Conservation (phyloP, 2,797 vertebrate genomes). For the Chiroxiphia lanceolata region DNA sequence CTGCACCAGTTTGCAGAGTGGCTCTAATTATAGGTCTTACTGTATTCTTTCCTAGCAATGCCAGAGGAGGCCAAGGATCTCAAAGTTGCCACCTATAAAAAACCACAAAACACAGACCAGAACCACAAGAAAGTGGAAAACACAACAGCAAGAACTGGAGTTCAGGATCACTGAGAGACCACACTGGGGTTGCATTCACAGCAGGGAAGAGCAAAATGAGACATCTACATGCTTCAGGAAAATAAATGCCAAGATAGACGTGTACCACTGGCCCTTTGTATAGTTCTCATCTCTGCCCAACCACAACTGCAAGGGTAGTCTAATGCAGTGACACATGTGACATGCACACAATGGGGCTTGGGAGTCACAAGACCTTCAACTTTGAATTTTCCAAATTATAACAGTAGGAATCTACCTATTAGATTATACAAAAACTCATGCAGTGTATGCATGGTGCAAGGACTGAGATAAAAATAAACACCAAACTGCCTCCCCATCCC, state of each 20-base stretch:
- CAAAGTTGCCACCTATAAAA: not conserved
- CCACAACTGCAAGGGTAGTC: not conserved
- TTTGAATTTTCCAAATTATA: not conserved
- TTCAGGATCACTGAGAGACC: not conserved
- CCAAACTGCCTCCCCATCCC: too few species aligned
- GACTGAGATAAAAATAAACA: not conserved
- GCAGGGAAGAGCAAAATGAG: not conserved
- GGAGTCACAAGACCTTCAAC: not conserved
- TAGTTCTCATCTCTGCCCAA: not conserved
- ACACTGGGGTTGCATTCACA: accelerated
- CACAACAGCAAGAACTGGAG: not conserved
- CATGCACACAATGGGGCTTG: not conserved
- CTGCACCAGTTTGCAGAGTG: not conserved
- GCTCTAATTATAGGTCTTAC: not conserved
- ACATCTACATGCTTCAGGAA: not conserved
- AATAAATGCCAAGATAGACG: not conserved
- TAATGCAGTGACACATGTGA: not conserved
- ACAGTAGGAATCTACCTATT: not conserved
- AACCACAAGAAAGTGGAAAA: not conserved
- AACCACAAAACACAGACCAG: not conserved
- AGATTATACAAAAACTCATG: not conserved
- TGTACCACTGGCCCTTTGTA: not conserved
- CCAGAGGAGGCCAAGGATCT: not conserved
- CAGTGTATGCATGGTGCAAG: not conserved
- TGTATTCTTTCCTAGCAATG: not conserved